Percentiles rank a stretch among this genome's conserved stretches.
These are phyloP conservation scores for Drosophila subpulchrella DNA, from an alignment of 1,140 invertebrate genomes.

Conservation along the genomic window DNA sequence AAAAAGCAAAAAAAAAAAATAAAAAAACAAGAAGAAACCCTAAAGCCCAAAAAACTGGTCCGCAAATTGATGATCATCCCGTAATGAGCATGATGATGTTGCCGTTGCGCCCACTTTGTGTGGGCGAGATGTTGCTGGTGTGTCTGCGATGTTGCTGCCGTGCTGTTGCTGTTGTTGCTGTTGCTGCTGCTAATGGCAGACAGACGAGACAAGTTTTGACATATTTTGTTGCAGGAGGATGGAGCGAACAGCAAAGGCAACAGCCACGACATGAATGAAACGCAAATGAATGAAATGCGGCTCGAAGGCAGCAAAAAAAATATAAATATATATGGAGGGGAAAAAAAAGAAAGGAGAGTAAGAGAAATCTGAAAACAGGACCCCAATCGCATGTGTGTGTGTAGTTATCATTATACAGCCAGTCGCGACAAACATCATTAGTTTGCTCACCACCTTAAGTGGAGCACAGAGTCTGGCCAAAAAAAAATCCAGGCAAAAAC, in stretches of 20 bases:
- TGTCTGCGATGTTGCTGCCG: slow-evolving; percentile 53
- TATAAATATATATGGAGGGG: slow-evolving; percentile 17
- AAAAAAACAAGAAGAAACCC: slow-evolving; percentile 1
- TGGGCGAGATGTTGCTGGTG: slow-evolving; percentile 54
- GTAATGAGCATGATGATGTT: slow-evolving; percentile 54
- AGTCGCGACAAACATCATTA: slow-evolving; percentile 50
- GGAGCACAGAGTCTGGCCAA: slow-evolving; percentile 35
- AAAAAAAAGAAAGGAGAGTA: slow-evolving; percentile 5
- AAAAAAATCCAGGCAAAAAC: slow-evolving; percentile 24
- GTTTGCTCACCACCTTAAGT: slow-evolving; percentile 32
- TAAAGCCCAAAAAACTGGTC: slow-evolving; percentile 39
- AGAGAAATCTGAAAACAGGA: slow-evolving; percentile 26
- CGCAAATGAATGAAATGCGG: slow-evolving; percentile 75
- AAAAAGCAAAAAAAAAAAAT: slow-evolving; percentile 18
- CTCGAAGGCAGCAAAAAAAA: slow-evolving; percentile 27
- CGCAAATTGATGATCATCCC: slow-evolving; percentile 49
- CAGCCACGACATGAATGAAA: slow-evolving; percentile 72
- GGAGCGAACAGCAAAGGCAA: slow-evolving; percentile 14
- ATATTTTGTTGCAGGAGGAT: slow-evolving; percentile 66
- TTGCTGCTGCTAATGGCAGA: slow-evolving; percentile 73
- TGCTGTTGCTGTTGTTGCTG: slow-evolving; percentile 28
- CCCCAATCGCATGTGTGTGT: slow-evolving; percentile 16
- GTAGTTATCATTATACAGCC: slow-evolving; percentile 52
- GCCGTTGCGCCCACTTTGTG: slow-evolving; percentile 64
- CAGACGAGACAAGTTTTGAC: slow-evolving; percentile 82